Evolutionary conservation across 2,888 invertebrate species (phyloP), one percentile per base, ranked within the genome.

Genomic region (Brachylomia viminalis): DNA sequence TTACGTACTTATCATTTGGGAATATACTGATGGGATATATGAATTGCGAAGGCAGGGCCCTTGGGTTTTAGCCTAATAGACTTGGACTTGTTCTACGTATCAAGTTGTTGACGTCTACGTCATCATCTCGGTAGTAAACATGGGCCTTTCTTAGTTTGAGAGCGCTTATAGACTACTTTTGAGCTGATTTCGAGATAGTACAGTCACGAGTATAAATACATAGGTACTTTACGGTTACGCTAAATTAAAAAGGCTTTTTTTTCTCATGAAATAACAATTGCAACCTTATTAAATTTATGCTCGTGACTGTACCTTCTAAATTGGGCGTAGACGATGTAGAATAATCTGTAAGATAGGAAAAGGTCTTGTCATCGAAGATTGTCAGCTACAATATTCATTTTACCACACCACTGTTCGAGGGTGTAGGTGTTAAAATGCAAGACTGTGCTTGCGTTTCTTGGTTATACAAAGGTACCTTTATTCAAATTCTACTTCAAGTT

Each of bases 11-110:
- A 67, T 49, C 42, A 59, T 67, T 70, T 38, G 85, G 82, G 70
- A 85, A 85, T 70, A 75, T 52, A 52, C 52, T 67, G 61, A 58
- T 20, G 42, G 33, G 69, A 61, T 70, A 62, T 85, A 70, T 69
- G 62, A 59, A 80, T 62, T 61, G n/a, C 45, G 65, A 54, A 64
- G 58, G 52, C 62, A 23, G 33, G 42, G 64, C 75, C 33, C 65
- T 52, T 23, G 42, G 64, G 49, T 8, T 54, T 67, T 68, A 5
- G 13, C 54, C 59, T 85, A 74, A 85, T 68, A 49, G 42, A 56
- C 58, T 59, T 62, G 45, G 42, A 56, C 58, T 62, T 67, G 47
- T 64, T 67, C 20, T 68, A 52, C 33, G 47, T 82, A 74, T 30
- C 64, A 68, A n/a, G 10, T 52, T 47, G 30, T 23, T 33, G 38